Conservation (phyloP, 2,113 vertebrate genomes). For the Meleagris gallopavo region DNA sequence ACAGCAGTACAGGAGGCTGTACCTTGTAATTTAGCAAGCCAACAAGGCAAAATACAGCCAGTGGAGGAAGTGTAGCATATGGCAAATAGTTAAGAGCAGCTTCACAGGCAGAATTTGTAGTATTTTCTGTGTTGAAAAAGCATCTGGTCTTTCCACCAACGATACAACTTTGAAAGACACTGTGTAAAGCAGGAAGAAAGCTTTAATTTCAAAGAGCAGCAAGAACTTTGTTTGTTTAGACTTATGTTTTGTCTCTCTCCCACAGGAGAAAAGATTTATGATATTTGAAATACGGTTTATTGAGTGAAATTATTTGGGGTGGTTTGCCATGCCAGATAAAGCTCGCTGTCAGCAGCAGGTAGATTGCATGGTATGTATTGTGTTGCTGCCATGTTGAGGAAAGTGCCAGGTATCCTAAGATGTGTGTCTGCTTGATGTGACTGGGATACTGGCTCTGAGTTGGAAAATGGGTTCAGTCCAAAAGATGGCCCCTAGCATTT, state of each 20-base stretch:
- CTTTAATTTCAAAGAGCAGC: background rate
- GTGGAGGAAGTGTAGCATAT: accelerated
- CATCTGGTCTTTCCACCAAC: background rate
- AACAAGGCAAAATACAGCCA: background rate
- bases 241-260: background rate
- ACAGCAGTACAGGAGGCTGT: background rate
- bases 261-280: background rate
- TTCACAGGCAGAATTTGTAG: background rate
- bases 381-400: background rate
- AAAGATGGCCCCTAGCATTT: background rate
- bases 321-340: background rate
- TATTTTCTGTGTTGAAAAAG: background rate
- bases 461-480: background rate
- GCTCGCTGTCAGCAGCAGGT: background rate
- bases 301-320: background rate
- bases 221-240: background rate
- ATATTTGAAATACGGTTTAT: background rate
- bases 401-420: background rate
- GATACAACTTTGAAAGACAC: background rate
- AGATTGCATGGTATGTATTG: background rate
- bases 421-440: background rate
- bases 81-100: background rate
- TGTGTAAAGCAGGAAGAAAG: background rate
- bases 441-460: background rate
- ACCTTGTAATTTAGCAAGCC: background rate